phyloP scores from a whole-genome alignment of 2,888 invertebrate species.

The Syrista parreyssii region DNA sequence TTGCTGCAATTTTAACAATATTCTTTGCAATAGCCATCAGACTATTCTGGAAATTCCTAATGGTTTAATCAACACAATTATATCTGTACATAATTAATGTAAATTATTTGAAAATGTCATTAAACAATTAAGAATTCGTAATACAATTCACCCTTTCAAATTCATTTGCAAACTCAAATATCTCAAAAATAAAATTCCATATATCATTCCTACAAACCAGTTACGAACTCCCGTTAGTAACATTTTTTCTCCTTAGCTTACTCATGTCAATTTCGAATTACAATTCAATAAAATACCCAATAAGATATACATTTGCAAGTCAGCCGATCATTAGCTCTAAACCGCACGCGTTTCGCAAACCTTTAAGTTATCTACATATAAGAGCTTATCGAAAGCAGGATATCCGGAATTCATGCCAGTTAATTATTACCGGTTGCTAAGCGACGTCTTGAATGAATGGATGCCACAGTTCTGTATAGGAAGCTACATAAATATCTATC shows the following conservation, averaged over 20 bases:
- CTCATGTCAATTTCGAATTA: background rate
- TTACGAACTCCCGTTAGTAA: background rate
- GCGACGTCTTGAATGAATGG: background rate
- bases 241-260: background rate
- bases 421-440: background rate
- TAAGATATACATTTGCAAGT: background rate
- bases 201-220: background rate
- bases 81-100: background rate
- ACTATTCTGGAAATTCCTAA: constrained; percentile 59
- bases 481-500: background rate
- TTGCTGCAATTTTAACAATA: constrained; percentile 56
- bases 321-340: background rate
- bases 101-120: background rate
- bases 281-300: no score
- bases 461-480: background rate
- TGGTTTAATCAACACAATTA: constrained; percentile 18
- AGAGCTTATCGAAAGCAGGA: constrained; percentile 4
- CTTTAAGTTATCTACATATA: background rate
- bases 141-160: background rate
- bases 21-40: constrained; percentile 52
- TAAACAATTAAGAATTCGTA: background rate
- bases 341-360: background rate
- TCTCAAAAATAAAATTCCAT: background rate
- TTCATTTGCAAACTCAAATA: background rate
- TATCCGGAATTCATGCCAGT: constrained; percentile 1